phyloP scores from a whole-genome alignment of 2,888 invertebrate species.

The Noctua pronuba region DNA sequence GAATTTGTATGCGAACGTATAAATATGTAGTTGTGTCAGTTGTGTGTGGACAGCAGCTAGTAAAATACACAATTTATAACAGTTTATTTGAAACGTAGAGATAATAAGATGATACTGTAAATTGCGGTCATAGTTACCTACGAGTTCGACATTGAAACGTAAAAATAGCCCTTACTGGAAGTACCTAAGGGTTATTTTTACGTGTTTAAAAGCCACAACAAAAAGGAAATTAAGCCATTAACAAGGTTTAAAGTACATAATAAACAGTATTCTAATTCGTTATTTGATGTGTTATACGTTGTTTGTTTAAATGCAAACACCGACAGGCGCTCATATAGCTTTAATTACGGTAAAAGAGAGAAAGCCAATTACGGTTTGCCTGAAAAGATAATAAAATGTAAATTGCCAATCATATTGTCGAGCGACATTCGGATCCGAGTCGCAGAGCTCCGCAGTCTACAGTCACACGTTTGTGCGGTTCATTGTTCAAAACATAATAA shows the following conservation, averaged over 20 bases:
- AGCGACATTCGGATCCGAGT: constrained; percentile 65
- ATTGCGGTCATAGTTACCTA: not conserved
- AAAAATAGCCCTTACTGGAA: not conserved
- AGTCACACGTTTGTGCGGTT: constrained; percentile 43
- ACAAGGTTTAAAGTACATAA: constrained; percentile 25
- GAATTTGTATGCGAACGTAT: constrained; percentile 23
- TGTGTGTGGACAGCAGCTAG: constrained; percentile 6
- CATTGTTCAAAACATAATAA: constrained; percentile 51
- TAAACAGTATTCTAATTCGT: constrained; percentile 33
- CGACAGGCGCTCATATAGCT: constrained; percentile 41
- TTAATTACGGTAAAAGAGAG: constrained; percentile 68
- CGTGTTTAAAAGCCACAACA: not conserved
- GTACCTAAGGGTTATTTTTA: not conserved
- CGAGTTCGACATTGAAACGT: not conserved
- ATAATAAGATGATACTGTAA: not conserved
- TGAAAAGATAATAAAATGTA: constrained; percentile 76
- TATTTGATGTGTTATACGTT: constrained; percentile 42
- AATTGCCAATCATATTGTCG: constrained; percentile 76
- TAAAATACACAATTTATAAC: constrained; percentile 18
- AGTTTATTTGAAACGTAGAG: not conserved
- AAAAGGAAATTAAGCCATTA: constrained; percentile 39
- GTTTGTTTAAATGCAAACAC: constrained; percentile 44
- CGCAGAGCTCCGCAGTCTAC: constrained; percentile 56
- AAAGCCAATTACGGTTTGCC: constrained; percentile 69
- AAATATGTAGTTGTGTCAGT: not conserved